These are phyloP conservation scores for Limonius californicus DNA, from an alignment of 1,140 invertebrate species.

Conservation along the genomic window DNA sequence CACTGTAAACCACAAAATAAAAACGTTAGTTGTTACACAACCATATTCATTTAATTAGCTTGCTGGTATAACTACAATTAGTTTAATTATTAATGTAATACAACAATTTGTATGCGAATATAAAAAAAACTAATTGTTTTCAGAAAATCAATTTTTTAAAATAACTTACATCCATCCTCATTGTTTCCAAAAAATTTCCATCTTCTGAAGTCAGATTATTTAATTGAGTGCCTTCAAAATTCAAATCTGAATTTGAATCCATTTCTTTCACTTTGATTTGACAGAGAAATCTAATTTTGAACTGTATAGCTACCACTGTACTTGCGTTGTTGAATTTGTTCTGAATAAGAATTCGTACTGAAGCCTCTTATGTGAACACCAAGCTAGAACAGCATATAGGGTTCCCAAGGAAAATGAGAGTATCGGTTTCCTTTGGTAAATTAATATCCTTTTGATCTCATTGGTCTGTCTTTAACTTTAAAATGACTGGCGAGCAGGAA, in stretches of 20 bases:
- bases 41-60: too few relatives aligned
- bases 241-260: background rate
- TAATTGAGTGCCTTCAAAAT: conserved; percentile 15
- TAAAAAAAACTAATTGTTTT: conserved; percentile 2
- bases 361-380: background rate
- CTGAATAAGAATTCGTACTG: background rate
- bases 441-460: background rate
- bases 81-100: too few relatives aligned
- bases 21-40: too few relatives aligned
- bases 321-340: background rate
- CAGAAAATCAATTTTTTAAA: too few relatives aligned
- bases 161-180: too few relatives aligned
- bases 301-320: background rate
- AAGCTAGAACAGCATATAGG: background rate
- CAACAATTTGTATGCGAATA: background rate
- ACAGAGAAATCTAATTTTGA: background rate
- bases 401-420: background rate
- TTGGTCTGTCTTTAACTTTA: background rate
- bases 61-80: too few relatives aligned
- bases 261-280: background rate
- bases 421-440: conserved; percentile 1
- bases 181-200: background rate
- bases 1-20: too few relatives aligned
- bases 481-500: background rate
- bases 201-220: background rate